phyloP scores from a whole-genome alignment of 2,797 vertebrate species.

The Sebastes elongatus region DNA sequence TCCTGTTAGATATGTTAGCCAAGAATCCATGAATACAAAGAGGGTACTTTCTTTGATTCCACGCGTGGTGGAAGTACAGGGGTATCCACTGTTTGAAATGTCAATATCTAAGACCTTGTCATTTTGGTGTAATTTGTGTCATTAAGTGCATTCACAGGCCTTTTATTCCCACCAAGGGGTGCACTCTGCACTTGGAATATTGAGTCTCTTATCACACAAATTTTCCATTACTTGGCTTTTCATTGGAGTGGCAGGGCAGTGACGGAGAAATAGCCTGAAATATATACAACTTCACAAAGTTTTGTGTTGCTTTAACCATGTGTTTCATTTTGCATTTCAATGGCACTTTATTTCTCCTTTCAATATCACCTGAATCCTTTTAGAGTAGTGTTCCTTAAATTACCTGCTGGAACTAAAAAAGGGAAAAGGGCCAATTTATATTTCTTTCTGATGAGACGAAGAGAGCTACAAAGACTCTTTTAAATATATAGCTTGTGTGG shows the following conservation, averaged over 20 bases:
- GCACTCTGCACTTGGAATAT: constrained; percentile 45
- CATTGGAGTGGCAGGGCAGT: constrained; percentile 22
- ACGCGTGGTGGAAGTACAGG: constrained; percentile 44
- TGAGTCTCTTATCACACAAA: constrained; percentile 46
- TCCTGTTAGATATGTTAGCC: constrained; percentile 64
- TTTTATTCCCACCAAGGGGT: constrained; percentile 41
- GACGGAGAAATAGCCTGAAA: constrained; percentile 17
- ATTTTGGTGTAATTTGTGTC: constrained; percentile 65
- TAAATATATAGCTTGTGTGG: neutral
- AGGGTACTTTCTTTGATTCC: constrained; percentile 63
- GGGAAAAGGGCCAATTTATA: neutral
- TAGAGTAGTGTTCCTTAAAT: neutral
- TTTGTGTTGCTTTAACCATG: neutral
- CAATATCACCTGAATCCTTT: neutral
- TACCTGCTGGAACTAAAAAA: neutral
- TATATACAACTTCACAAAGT: constrained; percentile 8
- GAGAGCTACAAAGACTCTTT: neutral
- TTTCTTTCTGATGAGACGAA: constrained; percentile 12
- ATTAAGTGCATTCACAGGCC: constrained; percentile 47
- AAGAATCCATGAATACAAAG: constrained; percentile 72
- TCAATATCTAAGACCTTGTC: constrained; percentile 56
- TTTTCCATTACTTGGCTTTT: constrained; percentile 49
- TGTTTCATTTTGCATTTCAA: constrained; percentile 20
- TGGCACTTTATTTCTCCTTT: constrained; percentile 1
- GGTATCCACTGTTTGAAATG: constrained; percentile 53